Conservation (phyloP, 2,888 invertebrate genomes). For the Unio pictorum region DNA sequence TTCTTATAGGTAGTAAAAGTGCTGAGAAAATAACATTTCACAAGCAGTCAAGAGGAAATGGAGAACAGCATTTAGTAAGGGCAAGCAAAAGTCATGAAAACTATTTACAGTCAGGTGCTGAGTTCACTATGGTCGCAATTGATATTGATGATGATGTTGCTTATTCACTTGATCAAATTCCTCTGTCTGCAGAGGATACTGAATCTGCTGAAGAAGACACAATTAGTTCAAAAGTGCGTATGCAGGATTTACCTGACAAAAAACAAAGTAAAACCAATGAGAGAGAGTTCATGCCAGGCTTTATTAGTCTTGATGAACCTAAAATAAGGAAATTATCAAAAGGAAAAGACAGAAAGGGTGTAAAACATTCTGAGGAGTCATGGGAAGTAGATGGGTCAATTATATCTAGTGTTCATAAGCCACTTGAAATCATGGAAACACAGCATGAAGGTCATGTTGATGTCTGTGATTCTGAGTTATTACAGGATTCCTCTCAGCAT, state of each 20-base stretch:
- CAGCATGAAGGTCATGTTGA: too few species aligned
- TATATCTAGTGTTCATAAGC: neutral
- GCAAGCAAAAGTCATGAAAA: slow-evolving; percentile 91
- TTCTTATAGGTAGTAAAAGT: slow-evolving; percentile 54
- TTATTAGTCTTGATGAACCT: slow-evolving; percentile 60
- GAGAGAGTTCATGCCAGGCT: slow-evolving; percentile 63
- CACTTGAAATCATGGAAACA: too few species aligned
- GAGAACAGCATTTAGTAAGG: slow-evolving; percentile 79
- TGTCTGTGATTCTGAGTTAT: too few species aligned
- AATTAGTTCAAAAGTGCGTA: slow-evolving; percentile 1
- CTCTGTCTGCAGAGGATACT: slow-evolving; percentile 25
- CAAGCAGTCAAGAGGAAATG: slow-evolving; percentile 17
- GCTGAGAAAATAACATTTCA: slow-evolving; percentile 58
- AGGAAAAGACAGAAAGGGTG: neutral
- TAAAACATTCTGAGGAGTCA: neutral
- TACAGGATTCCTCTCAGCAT: too few species aligned
- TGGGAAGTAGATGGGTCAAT: slow-evolving; percentile 1
- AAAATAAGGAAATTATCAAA: slow-evolving; percentile 22
- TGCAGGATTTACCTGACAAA: slow-evolving; percentile 28
- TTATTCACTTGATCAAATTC: slow-evolving; percentile 83
- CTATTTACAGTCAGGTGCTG: slow-evolving; percentile 84
- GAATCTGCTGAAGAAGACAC: slow-evolving; percentile 18
- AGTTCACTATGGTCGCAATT: slow-evolving; percentile 88
- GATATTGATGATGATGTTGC: slow-evolving; percentile 95
- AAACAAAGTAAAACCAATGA: slow-evolving; percentile 38